phyloP scores from a whole-genome alignment of 2,888 invertebrate species.

The Fragum fragum region DNA sequence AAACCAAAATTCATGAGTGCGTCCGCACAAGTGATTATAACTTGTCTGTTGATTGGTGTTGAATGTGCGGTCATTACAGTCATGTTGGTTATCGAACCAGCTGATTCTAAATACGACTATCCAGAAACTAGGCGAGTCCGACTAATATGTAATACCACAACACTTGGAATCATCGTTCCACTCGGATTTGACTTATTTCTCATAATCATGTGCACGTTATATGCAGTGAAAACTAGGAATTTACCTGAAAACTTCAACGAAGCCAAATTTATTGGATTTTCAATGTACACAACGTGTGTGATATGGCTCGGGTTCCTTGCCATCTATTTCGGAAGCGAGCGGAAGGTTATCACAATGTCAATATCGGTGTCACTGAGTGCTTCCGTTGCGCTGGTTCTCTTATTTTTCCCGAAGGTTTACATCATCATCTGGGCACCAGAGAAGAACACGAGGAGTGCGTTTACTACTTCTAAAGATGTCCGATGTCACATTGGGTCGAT shows the following conservation, averaged over 20 bases:
- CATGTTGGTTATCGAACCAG: constrained; percentile 90
- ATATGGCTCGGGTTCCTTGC: constrained; percentile 99
- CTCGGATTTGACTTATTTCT: constrained; percentile 92
- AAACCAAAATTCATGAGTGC: constrained; percentile 94
- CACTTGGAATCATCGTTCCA: constrained; percentile 92
- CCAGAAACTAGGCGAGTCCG: constrained; percentile 88
- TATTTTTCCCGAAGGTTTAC: constrained; percentile 93
- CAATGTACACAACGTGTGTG: constrained; percentile 99
- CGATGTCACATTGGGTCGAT: constrained; percentile 90
- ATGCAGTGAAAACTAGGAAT: constrained; percentile 93
- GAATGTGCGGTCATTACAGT: constrained; percentile 92
- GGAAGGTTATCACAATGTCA: constrained; percentile 89
- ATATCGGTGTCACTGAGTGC: constrained; percentile 92
- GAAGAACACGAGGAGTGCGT: constrained; percentile 92
- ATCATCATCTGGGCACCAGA: constrained; percentile 92
- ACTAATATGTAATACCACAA: constrained; percentile 90
- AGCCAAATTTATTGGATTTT: constrained; percentile 93
- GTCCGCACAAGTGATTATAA: constrained; percentile 90
- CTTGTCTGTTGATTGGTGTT: constrained; percentile 94
- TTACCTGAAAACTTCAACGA: constrained; percentile 99
- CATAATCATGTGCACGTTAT: constrained; percentile 95
- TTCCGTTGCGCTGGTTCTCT: constrained; percentile 91
- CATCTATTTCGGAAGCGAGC: constrained; percentile 95
- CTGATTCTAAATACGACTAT: constrained; percentile 88
- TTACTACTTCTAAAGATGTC: constrained; percentile 92